Evolutionary conservation across 2,888 invertebrate species (phyloP), one percentile per base, ranked within the genome.

Genomic region (Orthosia gothica): DNA sequence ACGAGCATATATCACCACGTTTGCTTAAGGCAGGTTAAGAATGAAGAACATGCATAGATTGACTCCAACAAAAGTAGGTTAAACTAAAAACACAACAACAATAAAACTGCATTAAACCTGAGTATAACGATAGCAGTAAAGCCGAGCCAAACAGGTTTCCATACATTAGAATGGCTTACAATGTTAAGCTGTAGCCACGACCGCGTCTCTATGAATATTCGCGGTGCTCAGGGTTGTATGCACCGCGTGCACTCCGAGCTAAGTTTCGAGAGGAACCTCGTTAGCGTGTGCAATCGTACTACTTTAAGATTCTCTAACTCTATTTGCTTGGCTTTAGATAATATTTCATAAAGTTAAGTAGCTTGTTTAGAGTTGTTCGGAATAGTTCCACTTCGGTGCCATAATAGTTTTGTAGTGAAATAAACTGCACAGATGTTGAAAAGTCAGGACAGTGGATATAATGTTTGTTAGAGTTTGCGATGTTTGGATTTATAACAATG

Each of bases 261-360:
- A 70, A 61, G 71, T 70, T 52, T 79, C 49, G 73, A 67, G 66
- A 67, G 70, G 63, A 62, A 78, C 63, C 64, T 79, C 79, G 80
- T 79, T 64, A n/a, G n/a, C n/a, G 79, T 71, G 59, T 32, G 61
- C 67, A 62, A 26, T 72, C 47, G 63, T 65, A 50, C 67, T 73
- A 49, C 68, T 80, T 59, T 73, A 68, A 58, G 58, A 78, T 64
- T 52, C 63, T 67, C 54, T 68, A 49, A 75, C 59, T 63, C 58
- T 65, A 52, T 72, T 77, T 16, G 80, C 78, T 68, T 75, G 13
- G 76, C 78, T 73, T 67, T 68, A 64, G 50, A 50, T 67, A 68
- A 54, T 74, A 82, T 86, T 84, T 72, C 32, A 61, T 26, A 61
- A 55, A 57, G 66, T 59, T 70, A 61, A 65, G 75, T 66, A 50